These are phyloP conservation scores for Procambarus virginalis DNA, from an alignment of 1,140 invertebrate genomes.

Conservation along the genomic window DNA sequence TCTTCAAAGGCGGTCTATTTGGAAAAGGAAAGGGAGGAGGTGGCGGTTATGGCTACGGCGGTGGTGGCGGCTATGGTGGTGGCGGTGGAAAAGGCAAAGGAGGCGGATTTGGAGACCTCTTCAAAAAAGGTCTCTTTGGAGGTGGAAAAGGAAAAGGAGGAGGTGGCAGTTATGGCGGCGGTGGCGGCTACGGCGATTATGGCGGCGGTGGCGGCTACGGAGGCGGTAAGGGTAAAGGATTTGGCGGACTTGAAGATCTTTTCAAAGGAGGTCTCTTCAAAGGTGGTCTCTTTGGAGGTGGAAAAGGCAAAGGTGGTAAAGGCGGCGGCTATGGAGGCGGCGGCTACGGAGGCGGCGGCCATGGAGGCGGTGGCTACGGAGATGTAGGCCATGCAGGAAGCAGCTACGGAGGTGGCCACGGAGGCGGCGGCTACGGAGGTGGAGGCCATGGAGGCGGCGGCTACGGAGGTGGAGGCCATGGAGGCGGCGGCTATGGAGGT, in stretches of 20 bases:
- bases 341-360: constrained; percentile 21
- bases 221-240: constrained; percentile 9
- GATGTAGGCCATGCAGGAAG: background rate
- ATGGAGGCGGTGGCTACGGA: constrained; percentile 15
- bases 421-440: background rate
- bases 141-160: constrained; percentile 13
- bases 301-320: constrained; percentile 16
- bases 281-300: constrained; percentile 9
- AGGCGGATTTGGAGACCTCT: background rate
- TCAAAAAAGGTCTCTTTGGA: background rate
- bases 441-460: background rate
- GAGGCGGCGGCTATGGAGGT: background rate
- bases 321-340: constrained; percentile 12
- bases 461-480: background rate
- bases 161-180: background rate
- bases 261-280: background rate
- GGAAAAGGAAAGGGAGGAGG: background rate
- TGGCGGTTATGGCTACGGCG: background rate
- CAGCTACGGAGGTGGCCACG: constrained; percentile 11
- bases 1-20: background rate
- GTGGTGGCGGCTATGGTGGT: background rate
- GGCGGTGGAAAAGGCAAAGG: background rate
- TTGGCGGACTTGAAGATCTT: background rate
- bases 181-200: background rate
- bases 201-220: background rate